These are phyloP conservation scores for Silurus aristotelis DNA, from an alignment of 2,797 vertebrate genomes.

Conservation along the genomic window DNA sequence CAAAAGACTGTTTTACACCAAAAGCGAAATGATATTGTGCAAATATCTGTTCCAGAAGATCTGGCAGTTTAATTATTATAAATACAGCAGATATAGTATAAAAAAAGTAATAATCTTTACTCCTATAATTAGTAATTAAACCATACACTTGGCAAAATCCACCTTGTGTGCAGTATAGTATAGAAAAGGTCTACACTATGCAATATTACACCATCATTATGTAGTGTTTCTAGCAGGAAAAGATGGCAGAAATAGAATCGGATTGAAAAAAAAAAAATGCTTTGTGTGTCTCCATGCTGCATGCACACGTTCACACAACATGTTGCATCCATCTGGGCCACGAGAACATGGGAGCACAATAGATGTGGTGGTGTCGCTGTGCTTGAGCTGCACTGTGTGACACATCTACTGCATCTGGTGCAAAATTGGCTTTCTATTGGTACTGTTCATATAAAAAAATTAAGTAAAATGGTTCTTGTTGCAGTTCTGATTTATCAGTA, in stretches of 20 bases:
- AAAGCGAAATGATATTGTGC: background rate
- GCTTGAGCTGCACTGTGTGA: constrained; percentile 6
- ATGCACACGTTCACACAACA: background rate
- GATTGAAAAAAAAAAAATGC: background rate
- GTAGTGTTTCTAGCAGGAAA: background rate
- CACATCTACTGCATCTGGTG: background rate
- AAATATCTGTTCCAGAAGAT: background rate
- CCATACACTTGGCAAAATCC: no score
- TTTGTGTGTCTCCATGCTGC: background rate
- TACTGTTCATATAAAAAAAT: background rate
- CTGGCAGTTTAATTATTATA: background rate
- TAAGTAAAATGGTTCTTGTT: background rate
- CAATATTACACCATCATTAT: background rate
- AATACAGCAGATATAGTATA: background rate
- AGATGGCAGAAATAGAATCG: constrained; percentile 15
- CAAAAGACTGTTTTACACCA: background rate
- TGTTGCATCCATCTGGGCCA: background rate
- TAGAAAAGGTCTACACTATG: background rate
- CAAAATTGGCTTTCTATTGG: constrained; percentile 6
- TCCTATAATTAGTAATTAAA: no score
- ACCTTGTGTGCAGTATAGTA: background rate
- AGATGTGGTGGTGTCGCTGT: background rate
- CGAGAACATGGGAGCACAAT: background rate
- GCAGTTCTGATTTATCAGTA: background rate
- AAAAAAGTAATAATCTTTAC: no score